These are phyloP conservation scores for Argyresthia albistria DNA, from an alignment of 2,888 invertebrate species.

Conservation along the genomic window DNA sequence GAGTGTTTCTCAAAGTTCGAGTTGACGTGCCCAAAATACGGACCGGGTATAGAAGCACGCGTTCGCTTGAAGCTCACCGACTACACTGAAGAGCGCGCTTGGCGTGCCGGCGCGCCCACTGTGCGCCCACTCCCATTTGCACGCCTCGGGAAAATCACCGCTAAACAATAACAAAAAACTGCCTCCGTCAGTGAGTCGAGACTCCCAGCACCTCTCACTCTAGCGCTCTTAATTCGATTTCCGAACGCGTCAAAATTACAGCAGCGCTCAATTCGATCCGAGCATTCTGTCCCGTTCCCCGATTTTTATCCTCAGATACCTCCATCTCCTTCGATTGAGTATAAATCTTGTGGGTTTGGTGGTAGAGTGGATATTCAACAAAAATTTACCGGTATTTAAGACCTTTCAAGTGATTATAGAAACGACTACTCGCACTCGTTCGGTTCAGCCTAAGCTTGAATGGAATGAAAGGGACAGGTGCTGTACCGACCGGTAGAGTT, in stretches of 20 bases:
- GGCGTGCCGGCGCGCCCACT: slow-evolving; percentile 66
- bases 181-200: slow-evolving; percentile 43
- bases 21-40: slow-evolving; percentile 13
- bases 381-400: slow-evolving; percentile 15
- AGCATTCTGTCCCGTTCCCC: slow-evolving; percentile 61
- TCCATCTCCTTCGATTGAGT: slow-evolving; percentile 7
- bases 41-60: slow-evolving; percentile 48
- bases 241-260: slow-evolving; percentile 68
- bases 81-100: slow-evolving; percentile 73
- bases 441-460: slow-evolving; percentile 65
- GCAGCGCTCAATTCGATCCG: slow-evolving; percentile 56
- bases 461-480: slow-evolving; percentile 70
- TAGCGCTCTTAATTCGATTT: slow-evolving; percentile 70
- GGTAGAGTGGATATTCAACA: slow-evolving; percentile 21
- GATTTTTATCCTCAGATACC: slow-evolving; percentile 24
- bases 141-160: slow-evolving; percentile 66
- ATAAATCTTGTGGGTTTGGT: slow-evolving; percentile 5
- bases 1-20: too few relatives aligned
- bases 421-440: slow-evolving; percentile 71
- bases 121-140: slow-evolving; percentile 69
- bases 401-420: slow-evolving; percentile 26
- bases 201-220: slow-evolving; percentile 63
- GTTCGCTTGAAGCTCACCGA: slow-evolving; percentile 69
- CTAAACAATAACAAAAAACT: slow-evolving; percentile 68
- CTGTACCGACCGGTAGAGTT: slow-evolving; percentile 64